Percentiles rank a stretch among this genome's conserved stretches.
These are phyloP conservation scores for Pocillopora grandis DNA, from an alignment of 92 coral and sea anemone species.

Conservation along the genomic window DNA sequence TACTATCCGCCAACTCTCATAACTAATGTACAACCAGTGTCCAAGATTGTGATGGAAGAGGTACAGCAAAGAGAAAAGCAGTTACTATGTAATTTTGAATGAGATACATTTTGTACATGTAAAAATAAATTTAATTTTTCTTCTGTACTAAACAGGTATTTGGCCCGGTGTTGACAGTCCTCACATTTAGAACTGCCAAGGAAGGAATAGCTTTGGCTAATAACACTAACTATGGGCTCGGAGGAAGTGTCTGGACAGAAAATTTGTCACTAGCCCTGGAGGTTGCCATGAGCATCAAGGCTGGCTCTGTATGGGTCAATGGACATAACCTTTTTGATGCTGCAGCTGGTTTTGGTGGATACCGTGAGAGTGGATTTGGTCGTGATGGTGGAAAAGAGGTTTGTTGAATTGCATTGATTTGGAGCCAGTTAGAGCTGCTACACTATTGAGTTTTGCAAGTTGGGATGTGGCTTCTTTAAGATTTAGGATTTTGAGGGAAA, in stretches of 20 bases:
- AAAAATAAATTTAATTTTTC: background rate
- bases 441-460: too few species aligned
- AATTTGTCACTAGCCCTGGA: constrained; percentile 87
- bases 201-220: constrained; percentile 97
- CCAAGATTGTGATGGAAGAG: constrained; percentile 98
- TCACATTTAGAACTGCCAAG: constrained; percentile 95
- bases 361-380: constrained; percentile 97
- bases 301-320: constrained; percentile 95
- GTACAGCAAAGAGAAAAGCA: constrained; percentile 19
- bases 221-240: constrained; percentile 94
- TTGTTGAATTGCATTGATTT: background rate
- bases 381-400: constrained; percentile 99
- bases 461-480: too few species aligned
- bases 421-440: too few species aligned
- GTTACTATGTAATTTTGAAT: background rate
- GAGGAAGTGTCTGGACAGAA: constrained; percentile 96
- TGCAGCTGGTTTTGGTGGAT: constrained; percentile 98
- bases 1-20: constrained; percentile 94
- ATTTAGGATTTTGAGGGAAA: too few species aligned
- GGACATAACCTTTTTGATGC: constrained; percentile 99
- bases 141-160: constrained; percentile 64
- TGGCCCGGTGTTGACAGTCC: constrained; percentile 94
- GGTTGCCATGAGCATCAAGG: constrained; percentile 90
- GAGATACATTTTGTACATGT: background rate
- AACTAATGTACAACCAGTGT: constrained; percentile 97